phyloP scores from a whole-genome alignment of 2,888 invertebrate species.

The Thecocarcelia acutangulata region DNA sequence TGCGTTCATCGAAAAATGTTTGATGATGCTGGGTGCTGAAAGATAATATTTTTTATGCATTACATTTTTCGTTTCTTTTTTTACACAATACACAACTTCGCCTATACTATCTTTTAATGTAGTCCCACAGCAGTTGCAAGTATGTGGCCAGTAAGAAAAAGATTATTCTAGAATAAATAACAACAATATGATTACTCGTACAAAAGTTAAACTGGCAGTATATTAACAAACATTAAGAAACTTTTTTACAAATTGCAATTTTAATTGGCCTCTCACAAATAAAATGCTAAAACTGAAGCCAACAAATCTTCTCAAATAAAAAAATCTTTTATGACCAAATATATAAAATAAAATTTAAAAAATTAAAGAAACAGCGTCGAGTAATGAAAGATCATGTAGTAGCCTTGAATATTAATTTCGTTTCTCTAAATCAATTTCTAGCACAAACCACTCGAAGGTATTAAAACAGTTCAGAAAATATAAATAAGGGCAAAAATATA shows the following conservation, averaged over 20 bases:
- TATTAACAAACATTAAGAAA: slow-evolving; percentile 56
- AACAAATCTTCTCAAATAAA: slow-evolving; percentile 14
- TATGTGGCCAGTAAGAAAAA: not conserved
- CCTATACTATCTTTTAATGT: slow-evolving; percentile 19
- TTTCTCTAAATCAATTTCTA: slow-evolving; percentile 50
- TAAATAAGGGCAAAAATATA: slow-evolving; percentile 12
- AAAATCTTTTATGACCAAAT: slow-evolving; percentile 25
- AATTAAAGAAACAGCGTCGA: slow-evolving; percentile 10
- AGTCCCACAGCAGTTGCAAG: slow-evolving; percentile 8
- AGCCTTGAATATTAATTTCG: slow-evolving; percentile 65
- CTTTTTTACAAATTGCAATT: slow-evolving; percentile 62
- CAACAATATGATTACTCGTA: slow-evolving; percentile 23
- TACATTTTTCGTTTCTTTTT: slow-evolving; percentile 20
- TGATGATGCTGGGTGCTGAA: slow-evolving; percentile 54
- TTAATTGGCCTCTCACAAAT: slow-evolving; percentile 57
- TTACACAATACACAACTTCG: slow-evolving; percentile 22
- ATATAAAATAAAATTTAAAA: slow-evolving; percentile 33
- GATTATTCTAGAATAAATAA: slow-evolving; percentile 23
- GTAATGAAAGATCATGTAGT: slow-evolving; percentile 59
- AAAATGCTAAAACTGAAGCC: slow-evolving; percentile 42
- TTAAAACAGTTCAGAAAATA: slow-evolving; percentile 27
- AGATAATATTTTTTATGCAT: slow-evolving; percentile 43
- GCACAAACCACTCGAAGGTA: not conserved
- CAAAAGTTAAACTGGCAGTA: slow-evolving; percentile 39
- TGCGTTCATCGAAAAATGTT: slow-evolving; percentile 44